Conservation (phyloP, 2,797 vertebrate genomes). For the Notamacropus eugenii region DNA sequence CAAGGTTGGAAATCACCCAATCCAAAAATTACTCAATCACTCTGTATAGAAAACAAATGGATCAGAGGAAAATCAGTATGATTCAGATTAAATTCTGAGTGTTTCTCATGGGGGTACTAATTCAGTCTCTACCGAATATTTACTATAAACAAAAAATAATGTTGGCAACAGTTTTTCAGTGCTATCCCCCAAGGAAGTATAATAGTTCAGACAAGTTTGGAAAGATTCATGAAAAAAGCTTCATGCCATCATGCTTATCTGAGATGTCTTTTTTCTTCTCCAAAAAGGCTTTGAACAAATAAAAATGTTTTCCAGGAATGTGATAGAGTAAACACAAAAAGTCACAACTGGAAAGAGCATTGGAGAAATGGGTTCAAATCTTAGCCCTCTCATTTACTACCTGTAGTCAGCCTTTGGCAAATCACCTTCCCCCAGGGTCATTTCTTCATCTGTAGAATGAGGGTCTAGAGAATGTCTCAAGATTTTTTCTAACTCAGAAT, state of each 20-base stretch:
- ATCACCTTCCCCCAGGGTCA: not conserved
- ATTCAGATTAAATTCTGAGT: constrained; percentile 56
- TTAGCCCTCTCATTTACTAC: not conserved
- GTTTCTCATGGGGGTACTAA: constrained; percentile 68
- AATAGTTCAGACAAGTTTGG: constrained; percentile 42
- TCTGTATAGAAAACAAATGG: constrained; percentile 69
- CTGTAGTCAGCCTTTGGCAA: not conserved
- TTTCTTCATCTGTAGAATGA: not conserved
- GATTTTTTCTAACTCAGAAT: not conserved
- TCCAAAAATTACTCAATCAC: constrained; percentile 70
- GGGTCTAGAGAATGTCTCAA: not conserved
- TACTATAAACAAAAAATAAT: constrained; percentile 71
- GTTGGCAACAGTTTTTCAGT: constrained; percentile 34
- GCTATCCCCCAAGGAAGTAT: constrained; percentile 57
- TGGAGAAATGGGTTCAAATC: not conserved
- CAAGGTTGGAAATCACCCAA: constrained; percentile 67
- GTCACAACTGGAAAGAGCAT: not conserved
- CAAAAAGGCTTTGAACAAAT: constrained; percentile 41
- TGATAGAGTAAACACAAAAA: not conserved
- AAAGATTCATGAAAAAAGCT: constrained; percentile 42
- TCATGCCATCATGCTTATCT: constrained; percentile 34
- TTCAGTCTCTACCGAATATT: constrained; percentile 63
- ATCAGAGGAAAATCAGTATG: constrained; percentile 61
- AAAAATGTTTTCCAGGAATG: constrained; percentile 49
- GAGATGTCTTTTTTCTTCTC: constrained; percentile 43